Evolutionary conservation across 2,888 invertebrate species (phyloP).

Genomic region (Drosophila seclusa): DNA sequence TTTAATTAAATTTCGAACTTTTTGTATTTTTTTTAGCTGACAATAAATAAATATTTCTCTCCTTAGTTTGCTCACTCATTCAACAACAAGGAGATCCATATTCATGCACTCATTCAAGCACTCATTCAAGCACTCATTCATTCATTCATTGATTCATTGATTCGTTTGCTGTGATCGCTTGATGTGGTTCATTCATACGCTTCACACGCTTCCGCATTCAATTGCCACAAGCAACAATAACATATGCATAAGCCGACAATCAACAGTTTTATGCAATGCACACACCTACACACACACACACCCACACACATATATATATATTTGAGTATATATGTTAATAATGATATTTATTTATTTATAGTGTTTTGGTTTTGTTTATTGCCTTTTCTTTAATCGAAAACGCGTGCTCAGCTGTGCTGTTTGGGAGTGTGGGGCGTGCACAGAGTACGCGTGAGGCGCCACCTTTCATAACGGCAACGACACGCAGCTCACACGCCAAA

Average conservation of each 20-base stretch:
- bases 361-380: not conserved
- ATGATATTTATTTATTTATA: slow-evolving; percentile 11
- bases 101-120: not conserved
- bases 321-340: not conserved
- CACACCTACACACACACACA: too few species aligned
- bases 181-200: slow-evolving; percentile 6
- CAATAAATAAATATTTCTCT: too few species aligned
- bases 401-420: slow-evolving; percentile 42
- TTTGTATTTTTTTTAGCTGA: too few species aligned
- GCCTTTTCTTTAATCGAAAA: slow-evolving; percentile 39
- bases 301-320: not conserved
- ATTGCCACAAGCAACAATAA: slow-evolving; percentile 13
- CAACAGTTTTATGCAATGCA: slow-evolving; percentile 18
- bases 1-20: too few species aligned
- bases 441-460: slow-evolving; percentile 44
- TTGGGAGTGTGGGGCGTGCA: not conserved
- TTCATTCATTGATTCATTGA: slow-evolving; percentile 9
- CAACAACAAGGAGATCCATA: not conserved
- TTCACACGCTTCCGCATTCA: slow-evolving; percentile 37
- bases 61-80: not conserved
- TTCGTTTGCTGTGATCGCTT: slow-evolving; percentile 15
- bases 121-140: not conserved
- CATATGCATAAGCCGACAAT: slow-evolving; percentile 31
- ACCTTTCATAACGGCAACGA: slow-evolving; percentile 37
- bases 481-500: slow-evolving; percentile 56